Evolutionary conservation across 2,113 vertebrate species (phyloP), one percentile per base, ranked within the genome.

Genomic region (Pygoscelis adeliae): DNA sequence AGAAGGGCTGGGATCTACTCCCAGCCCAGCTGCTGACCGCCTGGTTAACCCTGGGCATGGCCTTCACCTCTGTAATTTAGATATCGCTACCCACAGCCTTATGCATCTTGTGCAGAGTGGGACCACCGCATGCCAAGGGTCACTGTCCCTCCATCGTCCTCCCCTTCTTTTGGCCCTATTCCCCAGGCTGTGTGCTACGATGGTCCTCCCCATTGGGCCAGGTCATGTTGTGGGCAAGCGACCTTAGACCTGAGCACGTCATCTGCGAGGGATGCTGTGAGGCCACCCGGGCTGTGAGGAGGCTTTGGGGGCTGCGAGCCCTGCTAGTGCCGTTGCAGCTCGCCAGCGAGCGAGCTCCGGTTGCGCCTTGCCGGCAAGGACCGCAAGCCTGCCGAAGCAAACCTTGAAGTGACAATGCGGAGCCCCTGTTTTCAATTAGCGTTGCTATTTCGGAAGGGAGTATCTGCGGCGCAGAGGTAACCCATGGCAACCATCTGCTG

Each of bases 401-500:
- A 72, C 70, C 93, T 59, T 55, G 95, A n/a, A 67, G 90, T 76
- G 95, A n/a, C 72, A 90, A 90, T 27, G 89, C 23, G 49, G 85
- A 96, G 85, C 89, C 96, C 91, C 96, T 90, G 84, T 86, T 98
- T 96, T 90, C 98, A 93, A 98, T 97, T 86, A 98, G 94, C 83
- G 50, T 97, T 97, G 96, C 98, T 98, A 96, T 98, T 98, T 98
- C 42, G 84, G 98, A 98, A 97, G 95, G 96, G 98, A 98, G 46
- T 88, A 97, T 97, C 97, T 84, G n/a, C 47, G 61, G 50, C 15
- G 82, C 81, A 23, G 84, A 82, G 66, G 98, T 98, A 98, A 98
- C 98, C 98, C 98, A 98, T 98, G 90, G 98, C 98, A 98, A 98
- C 98, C 98, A 98, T 97, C 95, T 74, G 94, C 95, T 96, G 97